Evolutionary conservation across 2,113 vertebrate species (phyloP).

Genomic region (Nycticorax nycticorax): DNA sequence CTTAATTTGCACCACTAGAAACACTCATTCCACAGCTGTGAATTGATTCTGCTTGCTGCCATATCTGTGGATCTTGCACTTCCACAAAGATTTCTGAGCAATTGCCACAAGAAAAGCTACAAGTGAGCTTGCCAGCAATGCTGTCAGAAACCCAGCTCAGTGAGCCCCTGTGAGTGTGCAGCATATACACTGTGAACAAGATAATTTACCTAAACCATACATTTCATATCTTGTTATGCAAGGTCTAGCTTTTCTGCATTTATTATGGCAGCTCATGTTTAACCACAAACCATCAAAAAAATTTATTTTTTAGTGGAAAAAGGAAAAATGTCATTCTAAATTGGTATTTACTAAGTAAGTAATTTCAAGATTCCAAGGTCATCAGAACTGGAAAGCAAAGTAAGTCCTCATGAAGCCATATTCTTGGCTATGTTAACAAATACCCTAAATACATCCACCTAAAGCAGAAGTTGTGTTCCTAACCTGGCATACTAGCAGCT

Average conservation of each 20-base stretch:
- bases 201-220: neutral
- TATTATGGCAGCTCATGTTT: neutral
- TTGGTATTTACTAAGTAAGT: neutral
- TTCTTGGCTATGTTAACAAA: neutral
- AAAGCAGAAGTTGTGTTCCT: neutral
- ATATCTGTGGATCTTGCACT: neutral
- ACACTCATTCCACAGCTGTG: neutral
- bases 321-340: neutral
- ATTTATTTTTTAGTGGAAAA: neutral
- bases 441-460: neutral
- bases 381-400: neutral
- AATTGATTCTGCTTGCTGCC: neutral
- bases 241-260: neutral
- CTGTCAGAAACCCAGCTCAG: neutral
- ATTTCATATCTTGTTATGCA: neutral
- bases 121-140: neutral
- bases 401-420: neutral
- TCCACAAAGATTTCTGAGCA: neutral
- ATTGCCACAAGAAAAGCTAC: neutral
- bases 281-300: neutral
- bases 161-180: fast-evolving
- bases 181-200: neutral
- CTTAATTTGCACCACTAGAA: neutral
- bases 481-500: neutral
- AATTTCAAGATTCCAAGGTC: neutral